Evolutionary conservation across 2,888 invertebrate species (phyloP).

Genomic region (Protula sp.): DNA sequence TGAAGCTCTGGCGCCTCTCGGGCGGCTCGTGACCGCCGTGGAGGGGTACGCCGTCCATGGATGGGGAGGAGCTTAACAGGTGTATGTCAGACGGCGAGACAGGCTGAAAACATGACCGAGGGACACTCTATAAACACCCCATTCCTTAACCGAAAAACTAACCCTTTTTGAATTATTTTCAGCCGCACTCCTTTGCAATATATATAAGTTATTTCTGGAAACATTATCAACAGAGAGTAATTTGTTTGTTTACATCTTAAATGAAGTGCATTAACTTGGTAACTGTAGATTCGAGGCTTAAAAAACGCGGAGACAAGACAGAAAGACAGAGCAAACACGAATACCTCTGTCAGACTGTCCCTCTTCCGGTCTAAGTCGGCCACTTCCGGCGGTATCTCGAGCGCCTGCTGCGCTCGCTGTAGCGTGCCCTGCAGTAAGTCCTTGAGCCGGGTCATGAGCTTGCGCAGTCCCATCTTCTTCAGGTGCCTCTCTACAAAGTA

Average conservation of each 20-base stretch:
- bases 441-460: slow-evolving; percentile 71
- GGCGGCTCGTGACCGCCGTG: neutral
- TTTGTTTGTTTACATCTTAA: too few relatives aligned
- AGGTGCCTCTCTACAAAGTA: slow-evolving; percentile 81
- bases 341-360: too few relatives aligned
- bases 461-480: slow-evolving; percentile 72
- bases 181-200: too few relatives aligned
- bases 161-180: too few relatives aligned
- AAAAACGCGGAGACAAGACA: too few relatives aligned
- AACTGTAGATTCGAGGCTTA: too few relatives aligned
- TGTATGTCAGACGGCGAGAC: neutral
- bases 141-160: too few relatives aligned
- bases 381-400: slow-evolving; percentile 39
- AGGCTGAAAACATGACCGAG: neutral
- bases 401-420: slow-evolving; percentile 40
- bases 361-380: too few relatives aligned
- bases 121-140: neutral
- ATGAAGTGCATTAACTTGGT: too few relatives aligned
- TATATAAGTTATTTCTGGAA: too few relatives aligned
- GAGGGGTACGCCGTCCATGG: slow-evolving; percentile 2
- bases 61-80: neutral
- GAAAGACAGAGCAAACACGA: too few relatives aligned
- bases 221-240: too few relatives aligned
- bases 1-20: neutral
- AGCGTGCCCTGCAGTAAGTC: slow-evolving; percentile 49